Percentiles rank a stretch among this genome's conserved stretches.
These are phyloP conservation scores for Ryuthela nishihirai DNA, from an alignment of 2,888 invertebrate genomes.

Conservation along the genomic window DNA sequence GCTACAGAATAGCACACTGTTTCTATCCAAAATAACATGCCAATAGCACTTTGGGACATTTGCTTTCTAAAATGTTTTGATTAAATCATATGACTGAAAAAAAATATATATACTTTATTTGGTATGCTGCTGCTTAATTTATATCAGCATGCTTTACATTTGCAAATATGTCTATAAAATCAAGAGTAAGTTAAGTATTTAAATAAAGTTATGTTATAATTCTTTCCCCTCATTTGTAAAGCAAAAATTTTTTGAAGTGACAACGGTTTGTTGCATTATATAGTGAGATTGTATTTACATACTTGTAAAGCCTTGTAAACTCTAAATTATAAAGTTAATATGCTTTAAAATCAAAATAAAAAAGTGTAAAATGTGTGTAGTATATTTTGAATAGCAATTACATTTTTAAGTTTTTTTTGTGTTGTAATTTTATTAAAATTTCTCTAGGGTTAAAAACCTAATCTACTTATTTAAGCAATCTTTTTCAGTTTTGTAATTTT, in stretches of 20 bases:
- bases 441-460: too few relatives aligned
- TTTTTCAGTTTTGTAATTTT: too few relatives aligned
- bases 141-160: conserved; percentile 24
- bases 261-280: conserved; percentile 38
- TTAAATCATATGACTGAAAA: conserved; percentile 20
- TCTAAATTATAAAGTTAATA: conserved; percentile 39
- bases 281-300: conserved; percentile 37
- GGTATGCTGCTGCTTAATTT: conserved; percentile 34
- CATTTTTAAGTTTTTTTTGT: too few relatives aligned
- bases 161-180: conserved; percentile 31
- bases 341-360: conserved; percentile 38
- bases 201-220: conserved; percentile 23
- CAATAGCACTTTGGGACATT: conserved; percentile 31
- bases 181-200: conserved; percentile 33
- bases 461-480: too few relatives aligned
- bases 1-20: too few relatives aligned
- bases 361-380: conserved; percentile 24
- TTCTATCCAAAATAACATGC: conserved; percentile 26
- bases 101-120: conserved; percentile 16
- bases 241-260: conserved; percentile 35
- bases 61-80: conserved; percentile 34
- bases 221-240: conserved; percentile 33
- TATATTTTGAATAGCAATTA: too few relatives aligned
- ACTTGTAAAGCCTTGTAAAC: conserved; percentile 38
- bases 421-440: too few relatives aligned